phyloP scores from a whole-genome alignment of 2,888 invertebrate species.

The Tethea ocularis region DNA sequence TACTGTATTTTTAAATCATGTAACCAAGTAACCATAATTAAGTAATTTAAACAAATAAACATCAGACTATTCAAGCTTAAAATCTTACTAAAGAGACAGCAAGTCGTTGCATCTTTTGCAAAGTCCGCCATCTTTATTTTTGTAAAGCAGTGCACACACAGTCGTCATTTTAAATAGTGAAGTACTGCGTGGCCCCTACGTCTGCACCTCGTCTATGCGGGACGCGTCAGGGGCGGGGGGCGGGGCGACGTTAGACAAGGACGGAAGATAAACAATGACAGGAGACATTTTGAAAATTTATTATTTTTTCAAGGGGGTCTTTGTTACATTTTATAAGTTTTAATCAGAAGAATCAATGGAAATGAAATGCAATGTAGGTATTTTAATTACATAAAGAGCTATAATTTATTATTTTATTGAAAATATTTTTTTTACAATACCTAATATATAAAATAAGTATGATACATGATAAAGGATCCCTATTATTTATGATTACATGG shows the following conservation, averaged over 20 bases:
- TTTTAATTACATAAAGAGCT: no score
- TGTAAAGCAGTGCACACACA: slow-evolving; percentile 68
- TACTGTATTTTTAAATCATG: no score
- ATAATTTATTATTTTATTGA: no score
- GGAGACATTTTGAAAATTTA: slow-evolving; percentile 28
- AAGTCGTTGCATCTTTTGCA: slow-evolving; percentile 9
- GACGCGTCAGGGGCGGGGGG: slow-evolving; percentile 50
- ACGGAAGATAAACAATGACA: slow-evolving; percentile 58
- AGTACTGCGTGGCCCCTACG: slow-evolving; percentile 43
- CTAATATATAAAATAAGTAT: no score
- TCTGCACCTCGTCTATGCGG: slow-evolving; percentile 48
- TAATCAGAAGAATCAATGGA: not conserved
- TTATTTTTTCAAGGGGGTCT: not conserved
- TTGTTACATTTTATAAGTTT: not conserved
- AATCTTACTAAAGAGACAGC: not conserved
- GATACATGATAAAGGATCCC: no score
- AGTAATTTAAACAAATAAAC: not conserved
- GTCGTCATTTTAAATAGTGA: slow-evolving; percentile 54
- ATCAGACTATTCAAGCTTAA: not conserved
- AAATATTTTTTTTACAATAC: no score
- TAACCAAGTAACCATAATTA: not conserved
- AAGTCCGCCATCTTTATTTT: slow-evolving; percentile 79
- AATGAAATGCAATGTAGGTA: no score
- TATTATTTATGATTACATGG: no score
- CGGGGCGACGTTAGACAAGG: slow-evolving; percentile 62